Evolutionary conservation across 2,888 invertebrate species (phyloP).

Genomic region (Yponomeuta cagnagella): DNA sequence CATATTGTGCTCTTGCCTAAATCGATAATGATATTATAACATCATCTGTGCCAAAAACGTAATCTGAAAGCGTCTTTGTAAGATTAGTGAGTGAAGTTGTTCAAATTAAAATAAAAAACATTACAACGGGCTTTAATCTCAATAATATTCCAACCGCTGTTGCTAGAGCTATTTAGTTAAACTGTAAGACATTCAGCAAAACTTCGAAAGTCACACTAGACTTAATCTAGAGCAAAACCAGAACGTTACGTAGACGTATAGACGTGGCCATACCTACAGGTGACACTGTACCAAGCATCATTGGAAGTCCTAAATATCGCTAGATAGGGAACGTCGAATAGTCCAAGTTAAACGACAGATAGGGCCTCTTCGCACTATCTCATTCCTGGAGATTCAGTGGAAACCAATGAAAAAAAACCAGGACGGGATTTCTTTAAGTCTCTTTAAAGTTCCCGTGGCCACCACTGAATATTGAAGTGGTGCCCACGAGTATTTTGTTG

Average conservation of each 20-base stretch:
- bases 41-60: neutral
- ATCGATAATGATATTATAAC: neutral
- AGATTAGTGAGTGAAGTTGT: neutral
- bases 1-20: neutral
- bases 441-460: too few relatives aligned
- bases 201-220: neutral
- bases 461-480: too few relatives aligned
- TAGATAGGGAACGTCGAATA: too few relatives aligned
- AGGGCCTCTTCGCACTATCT: too few relatives aligned
- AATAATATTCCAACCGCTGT: neutral
- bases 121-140: neutral
- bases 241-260: neutral
- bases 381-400: too few relatives aligned
- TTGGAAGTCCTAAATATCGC: too few relatives aligned
- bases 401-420: too few relatives aligned
- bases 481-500: neutral
- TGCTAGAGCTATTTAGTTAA: neutral
- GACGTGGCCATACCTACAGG: neutral
- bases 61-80: neutral
- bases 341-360: too few relatives aligned
- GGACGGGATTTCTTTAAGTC: neutral
- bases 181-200: neutral
- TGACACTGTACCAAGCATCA: too few relatives aligned
- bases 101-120: neutral
- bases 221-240: neutral